Base-by-base conservation (phyloP, 2,113 vertebrate species). In the Tragulus kanchil region DNA sequence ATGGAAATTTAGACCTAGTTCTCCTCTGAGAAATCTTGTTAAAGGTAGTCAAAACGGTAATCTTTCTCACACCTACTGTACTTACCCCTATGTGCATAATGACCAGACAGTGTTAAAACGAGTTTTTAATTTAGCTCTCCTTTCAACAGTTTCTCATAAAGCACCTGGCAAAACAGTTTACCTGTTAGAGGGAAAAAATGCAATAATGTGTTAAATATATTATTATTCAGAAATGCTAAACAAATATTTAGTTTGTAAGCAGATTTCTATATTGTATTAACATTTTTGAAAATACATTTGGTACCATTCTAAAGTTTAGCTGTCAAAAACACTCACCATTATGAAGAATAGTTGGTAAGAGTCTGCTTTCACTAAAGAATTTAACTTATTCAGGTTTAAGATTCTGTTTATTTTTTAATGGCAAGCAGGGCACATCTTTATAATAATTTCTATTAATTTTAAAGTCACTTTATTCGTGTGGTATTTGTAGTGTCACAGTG, bases 161-260 rank as follows among this genome's bases (percentile, higher is more conserved):
- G 91, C 94, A 97, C 97, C 89, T 97, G 97, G 23, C 96, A 97
- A 97, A 90, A 84, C 92, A 90, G 92, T 97, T 94, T 96, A 97
- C 97, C 95, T 97, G 88, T 97, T 98, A 89, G 79, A 28, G 48
- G 58, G 25, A 96, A 97, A 96, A 83, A 97, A 98, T 96, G 82
- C 95, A 98, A 95, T 98, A 96, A 97, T 96, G 96, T 69, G 54
- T 98, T 98, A 96, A 87, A 94, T 97, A 90, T 94, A 96, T 97
- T 91, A 89, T 98, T 98, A 97, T 85, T 98, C 97, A 97, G 86
- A 97, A 97, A 93, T 98, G 61, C 90, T 93, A 96, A 97, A 96
- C 93, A 98, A 97, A 98, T 98, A 98, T 58, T 98, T 98, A 96
- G 95, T 98, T 98, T 98, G 96, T 94, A 97, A 97, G 98, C 93